These are phyloP conservation scores for Zosterops japonicus DNA, from an alignment of 2,113 vertebrate species.

Conservation along the genomic window DNA sequence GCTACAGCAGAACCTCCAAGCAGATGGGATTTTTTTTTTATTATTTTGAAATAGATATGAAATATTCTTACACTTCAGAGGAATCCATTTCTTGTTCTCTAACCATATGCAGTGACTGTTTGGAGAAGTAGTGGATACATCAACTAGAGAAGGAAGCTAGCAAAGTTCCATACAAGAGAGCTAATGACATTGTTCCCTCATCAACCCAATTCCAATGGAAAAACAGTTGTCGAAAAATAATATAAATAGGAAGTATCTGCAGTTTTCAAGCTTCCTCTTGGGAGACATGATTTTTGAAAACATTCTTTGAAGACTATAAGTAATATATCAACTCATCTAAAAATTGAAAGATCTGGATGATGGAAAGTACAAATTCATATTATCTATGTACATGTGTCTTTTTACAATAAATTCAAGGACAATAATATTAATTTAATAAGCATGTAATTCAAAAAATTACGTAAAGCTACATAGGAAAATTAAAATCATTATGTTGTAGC, in stretches of 20 bases:
- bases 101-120: neutral
- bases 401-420: neutral
- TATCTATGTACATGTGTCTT: neutral
- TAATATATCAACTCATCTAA: neutral
- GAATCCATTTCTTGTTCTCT: neutral
- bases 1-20: neutral
- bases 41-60: neutral
- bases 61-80: neutral
- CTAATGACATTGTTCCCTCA: neutral
- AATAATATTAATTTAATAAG: conserved; percentile 4
- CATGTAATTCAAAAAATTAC: neutral
- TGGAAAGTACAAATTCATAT: neutral
- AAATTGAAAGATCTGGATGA: neutral
- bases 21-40: neutral
- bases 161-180: neutral
- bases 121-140: neutral
- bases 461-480: neutral
- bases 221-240: neutral
- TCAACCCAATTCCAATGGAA: neutral
- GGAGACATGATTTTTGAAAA: neutral
- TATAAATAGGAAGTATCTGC: neutral
- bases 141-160: neutral
- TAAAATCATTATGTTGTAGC: neutral
- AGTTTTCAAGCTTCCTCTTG: neutral
- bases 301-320: neutral